Base-by-base conservation (phyloP, 2,113 vertebrate genomes). In the Pachyramphus minor region DNA sequence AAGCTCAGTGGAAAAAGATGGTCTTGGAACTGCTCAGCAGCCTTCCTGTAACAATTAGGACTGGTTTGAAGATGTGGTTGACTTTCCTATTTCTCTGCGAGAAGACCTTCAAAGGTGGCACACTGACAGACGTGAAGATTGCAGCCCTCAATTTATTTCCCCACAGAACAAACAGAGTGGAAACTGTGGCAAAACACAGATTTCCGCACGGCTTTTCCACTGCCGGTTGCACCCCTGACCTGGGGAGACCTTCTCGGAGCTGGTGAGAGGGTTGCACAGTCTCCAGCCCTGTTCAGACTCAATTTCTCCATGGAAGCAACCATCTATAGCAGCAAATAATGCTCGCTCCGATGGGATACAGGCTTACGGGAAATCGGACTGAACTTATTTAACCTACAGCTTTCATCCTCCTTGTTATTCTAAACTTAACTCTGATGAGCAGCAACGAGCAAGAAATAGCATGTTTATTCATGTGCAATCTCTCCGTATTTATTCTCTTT, bases 41-140 rank as follows among this genome's bases (percentile, higher is more conserved):
- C 31, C 67, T 91, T 97, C 89, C 89, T 95, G 93, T 92, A 97
- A 96, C 60, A 94, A 95, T 94, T 88, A 92, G 58, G 62, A 75
- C 27, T 52, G 93, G 91, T 93, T 85, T 87, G 82, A 90, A 88
- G n/a, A 87, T 93, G 95, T 42, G 96, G 95, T 84, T 89, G 84
- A 39, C 71, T 93, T 92, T 87, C 31, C 17, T 81, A 5, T 75
- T 91, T 89, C 89, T 87, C 83, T 63, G 47, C 8, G 4, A 64
- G 83, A 82, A 92, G 85, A 75, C n/a, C 8, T 90, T 87, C 88
- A 95, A 92, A 96, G 95, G 94, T 93, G 95, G 96, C 88, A 79
- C 0, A 12, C 66, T 96, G 91, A 95, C 92, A 96, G 92, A 77
- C 1, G 3, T 28, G 41, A 90, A 53, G 71, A 82, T 62, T 96